A percentile compares a stretch with the other conserved stretches of the same genome.
Evolutionary conservation across 2,888 invertebrate species (phyloP).

Genomic region (Chorisops tibialis): DNA sequence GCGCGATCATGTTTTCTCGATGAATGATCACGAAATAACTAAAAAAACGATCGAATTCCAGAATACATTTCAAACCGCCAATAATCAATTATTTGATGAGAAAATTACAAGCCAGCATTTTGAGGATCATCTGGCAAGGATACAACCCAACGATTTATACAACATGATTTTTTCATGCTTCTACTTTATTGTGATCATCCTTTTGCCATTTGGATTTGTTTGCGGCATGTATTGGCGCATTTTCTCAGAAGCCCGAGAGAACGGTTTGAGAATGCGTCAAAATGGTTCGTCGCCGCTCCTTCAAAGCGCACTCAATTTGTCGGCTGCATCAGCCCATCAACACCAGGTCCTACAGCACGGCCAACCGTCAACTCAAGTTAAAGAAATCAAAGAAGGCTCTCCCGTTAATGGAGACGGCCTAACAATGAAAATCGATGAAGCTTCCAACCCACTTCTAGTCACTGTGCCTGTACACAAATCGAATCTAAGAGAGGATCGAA

Average conservation of each 20-base stretch:
- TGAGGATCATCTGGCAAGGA: background rate
- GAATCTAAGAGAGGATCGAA: constrained; percentile 39
- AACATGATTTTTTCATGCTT: constrained; percentile 46
- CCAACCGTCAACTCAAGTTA: background rate
- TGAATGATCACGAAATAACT: background rate
- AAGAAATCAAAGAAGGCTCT: constrained; percentile 6
- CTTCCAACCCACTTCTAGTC: constrained; percentile 31
- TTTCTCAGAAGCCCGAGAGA: constrained; percentile 51
- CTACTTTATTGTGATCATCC: constrained; percentile 50
- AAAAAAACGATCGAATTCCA: background rate
- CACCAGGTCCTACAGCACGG: constrained; percentile 19
- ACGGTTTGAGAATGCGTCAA: constrained; percentile 51
- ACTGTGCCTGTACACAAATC: constrained; percentile 38
- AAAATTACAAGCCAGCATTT: background rate
- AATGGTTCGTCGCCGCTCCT: constrained; percentile 52
- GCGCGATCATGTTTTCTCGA: constrained; percentile 41
- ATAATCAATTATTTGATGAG: constrained; percentile 12
- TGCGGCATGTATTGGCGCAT: constrained; percentile 54
- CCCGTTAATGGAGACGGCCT: constrained; percentile 45
- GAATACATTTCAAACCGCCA: constrained; percentile 16
- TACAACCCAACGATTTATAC: constrained; percentile 32
- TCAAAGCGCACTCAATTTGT: constrained; percentile 51
- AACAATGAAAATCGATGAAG: constrained; percentile 48
- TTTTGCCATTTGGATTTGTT: constrained; percentile 51
- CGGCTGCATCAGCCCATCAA: constrained; percentile 29